Percentiles rank a stretch among this genome's conserved stretches.
phyloP scores from a whole-genome alignment of 2,113 vertebrate genomes.

The Prietella phreatophila region DNA sequence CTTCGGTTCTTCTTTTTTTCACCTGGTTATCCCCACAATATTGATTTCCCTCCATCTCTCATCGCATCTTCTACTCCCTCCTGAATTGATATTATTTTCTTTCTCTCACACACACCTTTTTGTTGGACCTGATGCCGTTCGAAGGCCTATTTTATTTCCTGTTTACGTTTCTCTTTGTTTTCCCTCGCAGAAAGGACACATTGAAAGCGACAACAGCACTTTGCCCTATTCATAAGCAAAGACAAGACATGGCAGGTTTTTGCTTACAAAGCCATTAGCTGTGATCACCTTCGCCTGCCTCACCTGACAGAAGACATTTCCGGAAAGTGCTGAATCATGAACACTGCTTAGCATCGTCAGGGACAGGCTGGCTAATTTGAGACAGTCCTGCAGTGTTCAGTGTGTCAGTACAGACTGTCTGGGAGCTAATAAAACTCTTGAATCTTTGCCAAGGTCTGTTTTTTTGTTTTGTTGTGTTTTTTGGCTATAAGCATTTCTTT shows the following conservation, averaged over 20 bases:
- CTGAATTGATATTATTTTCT: constrained; percentile 35
- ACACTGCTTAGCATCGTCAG: constrained; percentile 37
- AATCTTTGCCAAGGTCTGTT: not conserved
- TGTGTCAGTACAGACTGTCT: constrained; percentile 21
- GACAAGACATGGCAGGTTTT: constrained; percentile 41
- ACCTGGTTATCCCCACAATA: constrained; percentile 32
- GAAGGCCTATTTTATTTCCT: not conserved
- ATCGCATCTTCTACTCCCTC: not conserved
- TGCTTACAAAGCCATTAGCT: constrained; percentile 52
- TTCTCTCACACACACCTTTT: constrained; percentile 6
- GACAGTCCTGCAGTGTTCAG: constrained; percentile 12
- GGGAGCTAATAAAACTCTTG: constrained; percentile 18
- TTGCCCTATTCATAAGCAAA: constrained; percentile 51
- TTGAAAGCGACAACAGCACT: constrained; percentile 39
- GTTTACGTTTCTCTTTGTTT: not conserved
- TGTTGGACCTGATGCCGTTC: not conserved
- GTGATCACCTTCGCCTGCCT: constrained; percentile 60
- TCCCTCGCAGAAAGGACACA: constrained; percentile 9
- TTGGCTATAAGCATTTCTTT: not conserved
- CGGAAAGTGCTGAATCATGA: constrained; percentile 61
- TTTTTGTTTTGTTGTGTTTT: not conserved
- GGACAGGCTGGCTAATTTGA: constrained; percentile 35
- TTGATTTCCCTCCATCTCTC: constrained; percentile 12
- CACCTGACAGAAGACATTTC: constrained; percentile 63
- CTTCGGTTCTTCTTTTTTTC: constrained; percentile 8